These are phyloP conservation scores for Urocyon cinereoargenteus DNA, from an alignment of 2,797 vertebrate genomes.

Conservation along the genomic window DNA sequence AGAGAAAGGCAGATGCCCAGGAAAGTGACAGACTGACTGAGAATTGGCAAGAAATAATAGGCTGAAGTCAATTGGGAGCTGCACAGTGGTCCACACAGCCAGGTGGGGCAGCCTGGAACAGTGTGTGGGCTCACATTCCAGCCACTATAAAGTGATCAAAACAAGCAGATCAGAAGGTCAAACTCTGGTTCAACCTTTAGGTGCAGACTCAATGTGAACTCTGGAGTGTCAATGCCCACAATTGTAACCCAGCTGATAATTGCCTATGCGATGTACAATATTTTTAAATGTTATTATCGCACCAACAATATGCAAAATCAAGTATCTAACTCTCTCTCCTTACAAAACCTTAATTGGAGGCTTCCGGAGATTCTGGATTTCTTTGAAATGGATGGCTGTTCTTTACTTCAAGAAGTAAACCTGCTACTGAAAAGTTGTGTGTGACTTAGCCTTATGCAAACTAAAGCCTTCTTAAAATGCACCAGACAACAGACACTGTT, in stretches of 20 bases:
- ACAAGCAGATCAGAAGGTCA: neutral
- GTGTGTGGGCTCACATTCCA: neutral
- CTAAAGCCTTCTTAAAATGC: neutral
- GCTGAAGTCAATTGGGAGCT: neutral
- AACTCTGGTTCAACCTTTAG: neutral
- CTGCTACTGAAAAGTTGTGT: neutral
- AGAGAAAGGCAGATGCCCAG: neutral
- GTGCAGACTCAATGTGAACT: neutral
- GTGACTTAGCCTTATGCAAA: slow-evolving; percentile 11
- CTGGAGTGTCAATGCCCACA: neutral
- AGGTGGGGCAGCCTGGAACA: neutral
- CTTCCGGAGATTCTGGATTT: neutral
- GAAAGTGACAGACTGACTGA: neutral
- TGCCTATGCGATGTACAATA: neutral
- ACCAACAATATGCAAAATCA: neutral
- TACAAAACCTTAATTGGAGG: neutral
- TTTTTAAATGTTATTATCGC: neutral
- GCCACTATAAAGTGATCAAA: neutral
- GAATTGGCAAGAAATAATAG: neutral
- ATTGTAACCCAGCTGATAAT: neutral
- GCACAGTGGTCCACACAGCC: neutral
- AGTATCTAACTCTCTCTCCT: neutral
- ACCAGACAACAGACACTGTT: neutral
- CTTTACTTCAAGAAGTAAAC: neutral
- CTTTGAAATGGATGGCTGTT: neutral